Conservation (phyloP, 2,113 vertebrate genomes). For the Daboia siamensis region DNA sequence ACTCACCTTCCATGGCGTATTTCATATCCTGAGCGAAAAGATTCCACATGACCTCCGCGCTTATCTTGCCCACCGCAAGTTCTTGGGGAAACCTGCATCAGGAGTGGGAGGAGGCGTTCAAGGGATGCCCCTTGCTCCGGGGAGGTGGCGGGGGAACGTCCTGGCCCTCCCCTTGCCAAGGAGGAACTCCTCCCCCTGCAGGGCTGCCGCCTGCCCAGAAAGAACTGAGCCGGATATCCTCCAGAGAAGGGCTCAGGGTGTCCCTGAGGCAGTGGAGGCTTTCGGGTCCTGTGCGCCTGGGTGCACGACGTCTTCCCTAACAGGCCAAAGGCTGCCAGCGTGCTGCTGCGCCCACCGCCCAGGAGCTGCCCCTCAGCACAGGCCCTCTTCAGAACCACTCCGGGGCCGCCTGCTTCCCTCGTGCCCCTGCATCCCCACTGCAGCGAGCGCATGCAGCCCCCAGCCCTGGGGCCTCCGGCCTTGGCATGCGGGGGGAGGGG, state of each 20-base stretch:
- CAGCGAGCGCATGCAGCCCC: neutral
- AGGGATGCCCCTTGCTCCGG: neutral
- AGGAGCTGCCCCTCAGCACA: neutral
- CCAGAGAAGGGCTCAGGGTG: neutral
- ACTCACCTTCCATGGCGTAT: conserved; percentile 93
- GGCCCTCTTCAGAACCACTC: neutral
- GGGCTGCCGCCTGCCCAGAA: neutral
- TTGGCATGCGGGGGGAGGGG: neutral
- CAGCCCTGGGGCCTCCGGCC: neutral
- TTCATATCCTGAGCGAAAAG: conserved; percentile 98
- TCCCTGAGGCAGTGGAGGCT: too few relatives aligned
- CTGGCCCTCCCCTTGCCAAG: neutral
- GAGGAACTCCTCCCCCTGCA: neutral
- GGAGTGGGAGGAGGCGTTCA: neutral
- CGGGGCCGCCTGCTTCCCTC: neutral
- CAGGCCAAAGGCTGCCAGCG: too few relatives aligned
- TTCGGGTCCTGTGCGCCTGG: too few relatives aligned
- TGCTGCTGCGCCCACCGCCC: too few relatives aligned
- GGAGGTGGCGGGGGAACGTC: fast-evolving
- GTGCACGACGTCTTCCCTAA: neutral
- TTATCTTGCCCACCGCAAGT: conserved; percentile 92
- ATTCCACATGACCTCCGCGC: conserved; percentile 96
- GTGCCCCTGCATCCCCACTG: neutral
- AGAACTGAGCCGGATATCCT: neutral
- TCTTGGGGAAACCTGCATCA: conserved; percentile 90